Base-by-base conservation (phyloP, 23 tunicate genomes). In the Botrylloides violaceus region DNA sequence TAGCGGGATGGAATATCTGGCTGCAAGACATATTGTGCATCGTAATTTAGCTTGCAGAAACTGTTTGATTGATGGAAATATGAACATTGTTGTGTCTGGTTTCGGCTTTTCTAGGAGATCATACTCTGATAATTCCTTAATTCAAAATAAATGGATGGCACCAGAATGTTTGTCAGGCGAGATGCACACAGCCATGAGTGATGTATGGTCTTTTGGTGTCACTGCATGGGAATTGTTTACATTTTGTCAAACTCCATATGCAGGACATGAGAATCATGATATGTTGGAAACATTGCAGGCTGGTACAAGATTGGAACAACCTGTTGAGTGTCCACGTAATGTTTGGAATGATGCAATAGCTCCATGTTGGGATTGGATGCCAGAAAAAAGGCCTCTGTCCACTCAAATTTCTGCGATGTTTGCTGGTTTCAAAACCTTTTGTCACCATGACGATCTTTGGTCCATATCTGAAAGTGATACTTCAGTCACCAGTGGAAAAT, bases 101-200 rank as follows among this genome's bases (percentile, higher is more conserved):
- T 92, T 92, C 72, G 98, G 98, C 2, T 63, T 92, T 33, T 80
- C 92, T 4, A 49, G 87, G 3, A 58, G 64, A 25, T 37, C 80
- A 9, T 83, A 92, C 66, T 49, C 91, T 2, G 53, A 58, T 19
- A 80, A 61, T 47, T 92, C 84, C 64, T 92, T 84, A 82, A 53
- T 83, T 30, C 96, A 81, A 58, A 80, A 68, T 12, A 92, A 92
- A 38, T 92, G 98, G 98, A 84, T 92, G 98, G 96, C 96, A 20
- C 33, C 82, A 27, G 96, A 88, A 58, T 77, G 88, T 66, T 71
- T 88, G 27, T 58, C 33, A 2, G 96, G 82, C 34, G 65, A 70
- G 0, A 77, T 88, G 9, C 82, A 76, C 72, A 88, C 78, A 47
- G 53, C 84, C 29, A 72, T 31, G 76, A 64, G 91, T 3, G 98